Evolutionary conservation across 1,140 invertebrate genomes (phyloP).

Genomic region (Habropoda laboriosa): DNA sequence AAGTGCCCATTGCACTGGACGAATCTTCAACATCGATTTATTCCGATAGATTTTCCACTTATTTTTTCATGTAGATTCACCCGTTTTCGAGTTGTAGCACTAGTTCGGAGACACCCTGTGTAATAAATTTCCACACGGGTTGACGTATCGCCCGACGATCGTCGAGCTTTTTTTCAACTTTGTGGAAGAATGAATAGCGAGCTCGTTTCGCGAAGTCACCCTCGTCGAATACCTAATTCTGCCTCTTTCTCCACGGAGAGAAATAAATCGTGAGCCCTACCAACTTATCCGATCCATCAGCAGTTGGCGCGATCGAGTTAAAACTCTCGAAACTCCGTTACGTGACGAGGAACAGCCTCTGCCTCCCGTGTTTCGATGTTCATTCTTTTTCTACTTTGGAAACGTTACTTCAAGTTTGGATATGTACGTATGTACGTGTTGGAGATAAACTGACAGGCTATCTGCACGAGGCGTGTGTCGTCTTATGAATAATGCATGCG

Average conservation of each 20-base stretch:
- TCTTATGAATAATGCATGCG: slow-evolving; percentile 33
- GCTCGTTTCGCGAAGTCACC: slow-evolving; percentile 24
- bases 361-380: no score
- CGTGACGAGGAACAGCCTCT: slow-evolving; percentile 3
- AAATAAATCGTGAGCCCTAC: slow-evolving; percentile 20
- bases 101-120: no score
- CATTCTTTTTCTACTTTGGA: not conserved
- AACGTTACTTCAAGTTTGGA: not conserved
- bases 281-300: slow-evolving; percentile 34
- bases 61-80: no score
- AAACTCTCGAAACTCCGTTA: slow-evolving; percentile 30
- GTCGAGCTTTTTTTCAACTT: not conserved
- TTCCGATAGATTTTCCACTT: no score
- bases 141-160: not conserved
- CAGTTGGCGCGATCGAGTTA: slow-evolving; percentile 20
- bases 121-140: not conserved
- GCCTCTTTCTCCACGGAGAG: not conserved
- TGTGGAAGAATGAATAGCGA: slow-evolving; percentile 8
- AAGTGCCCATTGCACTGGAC: no score
- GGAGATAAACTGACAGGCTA: slow-evolving; percentile 13
- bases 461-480: not conserved
- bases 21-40: no score
- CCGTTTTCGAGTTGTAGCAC: no score
- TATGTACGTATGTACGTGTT: not conserved
- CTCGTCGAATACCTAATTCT: slow-evolving; percentile 34